Conservation (phyloP, 2,113 vertebrate species). For the Corythaeola cristata region DNA sequence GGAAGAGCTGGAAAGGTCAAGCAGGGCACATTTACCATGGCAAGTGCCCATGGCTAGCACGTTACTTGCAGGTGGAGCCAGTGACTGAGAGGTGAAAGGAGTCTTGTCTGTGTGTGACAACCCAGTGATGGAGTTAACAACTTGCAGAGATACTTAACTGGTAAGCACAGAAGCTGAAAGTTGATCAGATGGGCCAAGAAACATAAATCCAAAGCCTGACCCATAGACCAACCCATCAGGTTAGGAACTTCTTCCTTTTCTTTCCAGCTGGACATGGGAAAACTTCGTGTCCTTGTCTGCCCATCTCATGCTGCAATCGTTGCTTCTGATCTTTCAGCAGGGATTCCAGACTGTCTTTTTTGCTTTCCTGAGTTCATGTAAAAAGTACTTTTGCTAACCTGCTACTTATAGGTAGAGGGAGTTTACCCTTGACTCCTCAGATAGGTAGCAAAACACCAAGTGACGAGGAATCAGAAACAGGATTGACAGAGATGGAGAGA, state of each 20-base stretch:
- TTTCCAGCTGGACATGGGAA: neutral
- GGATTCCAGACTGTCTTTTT: neutral
- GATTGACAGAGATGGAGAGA: neutral
- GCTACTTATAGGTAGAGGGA: neutral
- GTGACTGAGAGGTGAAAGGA: neutral
- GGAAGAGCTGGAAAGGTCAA: neutral
- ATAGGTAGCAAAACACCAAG: neutral
- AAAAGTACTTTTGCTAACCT: neutral
- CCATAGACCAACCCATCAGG: neutral
- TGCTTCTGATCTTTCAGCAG: neutral
- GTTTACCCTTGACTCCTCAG: neutral
- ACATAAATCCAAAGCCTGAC: neutral
- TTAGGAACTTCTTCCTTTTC: neutral
- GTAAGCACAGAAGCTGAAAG: neutral
- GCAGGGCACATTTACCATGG: neutral
- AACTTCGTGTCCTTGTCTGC: neutral
- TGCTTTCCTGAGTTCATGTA: neutral
- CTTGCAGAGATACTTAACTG: neutral
- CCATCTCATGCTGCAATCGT: neutral
- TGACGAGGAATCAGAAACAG: neutral
- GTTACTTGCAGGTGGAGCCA: neutral
- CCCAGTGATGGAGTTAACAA: neutral
- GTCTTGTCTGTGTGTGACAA: neutral
- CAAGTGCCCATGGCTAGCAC: neutral
- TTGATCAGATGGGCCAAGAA: neutral